Percentiles rank a stretch among this genome's conserved stretches.
phyloP scores from a whole-genome alignment of 2,888 invertebrate species.

The Synergus gifuensis region DNA sequence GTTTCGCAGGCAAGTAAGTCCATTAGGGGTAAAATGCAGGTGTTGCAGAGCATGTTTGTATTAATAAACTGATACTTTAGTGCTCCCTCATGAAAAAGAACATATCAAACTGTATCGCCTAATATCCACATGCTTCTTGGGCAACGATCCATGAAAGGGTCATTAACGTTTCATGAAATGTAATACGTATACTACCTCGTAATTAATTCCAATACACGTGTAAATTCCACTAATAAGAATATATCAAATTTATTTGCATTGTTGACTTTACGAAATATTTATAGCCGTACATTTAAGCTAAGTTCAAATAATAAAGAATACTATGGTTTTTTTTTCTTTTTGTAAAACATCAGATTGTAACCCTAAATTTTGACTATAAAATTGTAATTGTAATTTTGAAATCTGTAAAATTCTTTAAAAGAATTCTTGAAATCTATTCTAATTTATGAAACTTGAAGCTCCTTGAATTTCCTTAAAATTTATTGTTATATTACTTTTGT shows the following conservation, averaged over 20 bases:
- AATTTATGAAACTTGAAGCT: too few species aligned
- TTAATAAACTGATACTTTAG: constrained; percentile 31
- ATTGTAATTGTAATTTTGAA: too few species aligned
- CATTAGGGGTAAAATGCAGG: constrained; percentile 34
- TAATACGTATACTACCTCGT: constrained; percentile 7
- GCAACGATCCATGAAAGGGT: constrained; percentile 65
- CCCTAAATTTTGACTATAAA: too few species aligned
- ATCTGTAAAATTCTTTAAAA: too few species aligned
- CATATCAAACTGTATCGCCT: constrained; percentile 50
- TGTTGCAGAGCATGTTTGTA: constrained; percentile 7
- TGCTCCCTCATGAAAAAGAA: constrained; percentile 19
- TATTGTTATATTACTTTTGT: neutral
- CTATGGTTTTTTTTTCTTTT: too few species aligned
- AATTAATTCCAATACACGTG: neutral
- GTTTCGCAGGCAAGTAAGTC: constrained; percentile 23
- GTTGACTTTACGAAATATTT: too few species aligned
- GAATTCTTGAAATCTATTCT: too few species aligned
- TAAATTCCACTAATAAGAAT: too few species aligned
- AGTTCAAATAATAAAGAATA: too few species aligned
- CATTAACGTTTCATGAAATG: constrained; percentile 60
- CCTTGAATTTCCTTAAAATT: neutral
- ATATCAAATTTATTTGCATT: too few species aligned
- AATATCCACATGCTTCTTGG: constrained; percentile 59
- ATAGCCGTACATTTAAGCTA: too few species aligned
- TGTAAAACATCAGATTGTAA: too few species aligned